Evolutionary conservation across 2,113 vertebrate species (phyloP).

Genomic region (Embiotoca jacksoni): DNA sequence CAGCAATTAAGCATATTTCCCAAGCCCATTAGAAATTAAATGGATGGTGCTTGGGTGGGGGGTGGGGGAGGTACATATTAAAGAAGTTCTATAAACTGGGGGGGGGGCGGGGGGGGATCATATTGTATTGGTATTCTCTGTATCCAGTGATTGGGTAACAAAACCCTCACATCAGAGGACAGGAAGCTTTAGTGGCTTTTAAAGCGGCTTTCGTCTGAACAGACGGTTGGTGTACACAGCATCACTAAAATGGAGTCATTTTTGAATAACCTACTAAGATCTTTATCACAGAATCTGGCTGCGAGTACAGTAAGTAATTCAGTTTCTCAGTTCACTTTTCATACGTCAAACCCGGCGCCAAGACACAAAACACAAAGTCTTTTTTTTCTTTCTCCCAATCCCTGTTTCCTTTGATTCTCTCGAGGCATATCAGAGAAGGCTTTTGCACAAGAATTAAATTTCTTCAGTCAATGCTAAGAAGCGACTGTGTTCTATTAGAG

Average conservation of each 20-base stretch:
- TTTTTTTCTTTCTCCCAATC: constrained; percentile 31
- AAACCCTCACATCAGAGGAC: constrained; percentile 17
- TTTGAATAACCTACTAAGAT: constrained; percentile 43
- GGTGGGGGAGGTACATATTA: constrained; percentile 33
- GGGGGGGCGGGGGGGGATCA: neutral
- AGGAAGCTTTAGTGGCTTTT: constrained; percentile 16
- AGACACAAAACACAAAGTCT: constrained; percentile 14
- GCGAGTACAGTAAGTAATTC: constrained; percentile 14
- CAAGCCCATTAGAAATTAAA: constrained; percentile 70
- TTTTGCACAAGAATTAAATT: constrained; percentile 52
- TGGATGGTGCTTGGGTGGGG: constrained; percentile 45
- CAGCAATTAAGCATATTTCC: constrained; percentile 76
- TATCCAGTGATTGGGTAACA: constrained; percentile 33
- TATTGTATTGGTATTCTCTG: constrained; percentile 18
- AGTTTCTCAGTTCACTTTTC: neutral
- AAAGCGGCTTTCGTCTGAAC: constrained; percentile 25
- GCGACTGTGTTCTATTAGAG: constrained; percentile 55
- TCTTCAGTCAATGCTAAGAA: constrained; percentile 47
- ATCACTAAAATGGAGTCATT: constrained; percentile 42
- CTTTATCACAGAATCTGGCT: constrained; percentile 27
- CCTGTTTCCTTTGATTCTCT: constrained; percentile 37
- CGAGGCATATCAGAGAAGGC: constrained; percentile 17
- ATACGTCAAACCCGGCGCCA: constrained; percentile 18
- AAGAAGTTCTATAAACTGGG: constrained; percentile 43
- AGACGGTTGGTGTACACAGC: constrained; percentile 42